Conservation (phyloP, 2,797 vertebrate species). For the Hapalemur alaotrensis region DNA sequence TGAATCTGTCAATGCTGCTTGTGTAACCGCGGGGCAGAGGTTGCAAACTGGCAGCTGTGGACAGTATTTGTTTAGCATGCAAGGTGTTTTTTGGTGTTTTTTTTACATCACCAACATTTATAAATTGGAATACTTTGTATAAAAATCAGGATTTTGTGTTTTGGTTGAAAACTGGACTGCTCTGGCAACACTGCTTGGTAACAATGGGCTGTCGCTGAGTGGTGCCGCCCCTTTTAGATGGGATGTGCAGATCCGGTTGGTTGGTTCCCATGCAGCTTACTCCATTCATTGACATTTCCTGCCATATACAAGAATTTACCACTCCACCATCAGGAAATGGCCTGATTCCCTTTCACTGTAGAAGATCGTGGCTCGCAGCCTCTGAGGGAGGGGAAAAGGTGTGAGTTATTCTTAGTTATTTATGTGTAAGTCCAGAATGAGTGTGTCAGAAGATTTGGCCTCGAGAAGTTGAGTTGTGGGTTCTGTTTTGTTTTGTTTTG, state of each 20-base stretch:
- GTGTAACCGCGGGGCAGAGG: neutral
- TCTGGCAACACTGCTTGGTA: neutral
- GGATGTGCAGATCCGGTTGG: accelerated
- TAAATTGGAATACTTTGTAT: neutral
- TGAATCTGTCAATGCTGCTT: neutral
- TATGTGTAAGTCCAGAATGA: neutral
- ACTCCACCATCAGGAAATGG: neutral
- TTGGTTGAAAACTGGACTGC: neutral
- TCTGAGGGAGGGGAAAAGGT: neutral
- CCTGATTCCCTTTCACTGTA: neutral
- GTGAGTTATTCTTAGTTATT: neutral
- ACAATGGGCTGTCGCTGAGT: neutral
- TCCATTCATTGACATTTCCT: neutral
- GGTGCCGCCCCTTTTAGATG: neutral
- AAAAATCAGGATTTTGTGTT: neutral
- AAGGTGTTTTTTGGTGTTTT: neutral
- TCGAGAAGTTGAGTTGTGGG: neutral
- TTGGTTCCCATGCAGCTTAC: neutral
- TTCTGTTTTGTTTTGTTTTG: neutral
- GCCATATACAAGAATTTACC: neutral
- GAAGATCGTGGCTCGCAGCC: neutral
- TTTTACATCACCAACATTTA: neutral
- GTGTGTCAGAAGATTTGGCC: neutral
- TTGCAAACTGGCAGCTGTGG: neutral
- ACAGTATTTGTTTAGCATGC: neutral